A percentile compares a stretch with the other conserved stretches of the same genome.
Evolutionary conservation across 2,888 invertebrate species (phyloP).

Genomic region (Ornithoptera priamus): DNA sequence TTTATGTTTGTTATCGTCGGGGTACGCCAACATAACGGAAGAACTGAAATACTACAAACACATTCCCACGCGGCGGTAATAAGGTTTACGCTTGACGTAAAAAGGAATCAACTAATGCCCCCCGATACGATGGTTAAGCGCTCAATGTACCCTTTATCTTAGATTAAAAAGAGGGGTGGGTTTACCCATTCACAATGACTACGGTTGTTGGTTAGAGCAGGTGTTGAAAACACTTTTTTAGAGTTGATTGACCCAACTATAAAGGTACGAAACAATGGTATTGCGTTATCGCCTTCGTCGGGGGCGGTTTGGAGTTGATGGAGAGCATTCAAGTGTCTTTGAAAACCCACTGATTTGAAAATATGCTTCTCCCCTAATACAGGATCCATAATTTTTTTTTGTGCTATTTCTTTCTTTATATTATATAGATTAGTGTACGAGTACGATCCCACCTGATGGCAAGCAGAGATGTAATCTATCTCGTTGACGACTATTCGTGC

Average conservation of each 20-base stretch:
- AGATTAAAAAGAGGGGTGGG: conserved; percentile 72
- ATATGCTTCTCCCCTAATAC: neutral
- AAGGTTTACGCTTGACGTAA: conserved; percentile 30
- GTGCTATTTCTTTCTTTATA: no score
- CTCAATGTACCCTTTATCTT: conserved; percentile 77
- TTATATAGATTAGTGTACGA: no score
- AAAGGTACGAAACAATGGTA: conserved; percentile 31
- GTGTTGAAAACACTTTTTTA: conserved; percentile 41
- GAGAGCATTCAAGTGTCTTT: conserved; percentile 1
- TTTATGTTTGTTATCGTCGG: conserved; percentile 40
- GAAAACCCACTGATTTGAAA: conserved; percentile 27
- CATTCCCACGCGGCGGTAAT: conserved; percentile 20
- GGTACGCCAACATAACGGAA: conserved; percentile 38
- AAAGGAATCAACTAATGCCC: conserved; percentile 38
- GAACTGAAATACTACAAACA: conserved; percentile 18
- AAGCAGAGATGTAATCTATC: no score
- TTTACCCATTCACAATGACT: conserved; percentile 42
- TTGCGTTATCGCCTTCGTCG: conserved; percentile 24
- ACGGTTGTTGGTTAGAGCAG: conserved; percentile 41
- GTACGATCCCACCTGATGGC: no score
- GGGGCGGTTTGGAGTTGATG: conserved; percentile 1
- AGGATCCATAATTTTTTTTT: no score
- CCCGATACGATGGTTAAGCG: conserved; percentile 67
- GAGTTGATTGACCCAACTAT: conserved; percentile 31
- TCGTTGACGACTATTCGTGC: no score